A percentile compares a stretch with the other conserved stretches of the same genome.
phyloP scores from a whole-genome alignment of 2,113 vertebrate genomes.

The Noturus placidus region DNA sequence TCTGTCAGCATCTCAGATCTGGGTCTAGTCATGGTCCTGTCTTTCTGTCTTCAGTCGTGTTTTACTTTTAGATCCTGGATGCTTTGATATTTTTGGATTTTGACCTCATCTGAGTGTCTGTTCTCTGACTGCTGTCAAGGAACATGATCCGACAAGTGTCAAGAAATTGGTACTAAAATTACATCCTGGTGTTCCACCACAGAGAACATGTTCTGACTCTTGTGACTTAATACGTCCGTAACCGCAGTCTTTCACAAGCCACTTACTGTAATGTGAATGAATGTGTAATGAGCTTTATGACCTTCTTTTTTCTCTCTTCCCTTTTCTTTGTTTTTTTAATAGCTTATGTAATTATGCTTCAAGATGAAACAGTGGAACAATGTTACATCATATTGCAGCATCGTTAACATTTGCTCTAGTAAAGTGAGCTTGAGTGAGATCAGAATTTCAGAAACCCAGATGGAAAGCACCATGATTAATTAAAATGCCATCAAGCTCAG shows the following conservation, averaged over 20 bases:
- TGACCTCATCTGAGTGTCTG: background rate
- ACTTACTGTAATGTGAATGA: background rate
- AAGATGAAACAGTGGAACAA: conserved; percentile 35
- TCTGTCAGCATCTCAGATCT: background rate
- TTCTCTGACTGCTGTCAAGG: background rate
- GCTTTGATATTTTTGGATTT: conserved; percentile 4
- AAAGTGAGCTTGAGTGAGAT: conserved; percentile 8
- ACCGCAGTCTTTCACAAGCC: background rate
- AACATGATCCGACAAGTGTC: background rate
- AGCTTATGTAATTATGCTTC: conserved; percentile 45
- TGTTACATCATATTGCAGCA: conserved; percentile 43
- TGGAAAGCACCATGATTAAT: conserved; percentile 37
- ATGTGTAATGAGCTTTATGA: conserved; percentile 10
- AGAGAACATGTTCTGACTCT: background rate
- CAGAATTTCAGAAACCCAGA: conserved; percentile 3
- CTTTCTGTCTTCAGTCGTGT: background rate
- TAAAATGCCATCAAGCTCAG: conserved; percentile 36
- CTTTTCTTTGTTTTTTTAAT: background rate
- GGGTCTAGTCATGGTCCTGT: background rate
- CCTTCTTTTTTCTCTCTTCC: conserved; percentile 29
- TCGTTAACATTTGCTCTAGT: conserved; percentile 46
- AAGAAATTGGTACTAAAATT: background rate
- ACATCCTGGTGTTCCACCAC: background rate
- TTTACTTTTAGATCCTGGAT: background rate
- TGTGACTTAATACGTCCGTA: background rate